Percentiles rank a stretch among this genome's conserved stretches.
Conservation (phyloP, 92 coral and sea anemone species). For the Zoanthus solanderi region DNA sequence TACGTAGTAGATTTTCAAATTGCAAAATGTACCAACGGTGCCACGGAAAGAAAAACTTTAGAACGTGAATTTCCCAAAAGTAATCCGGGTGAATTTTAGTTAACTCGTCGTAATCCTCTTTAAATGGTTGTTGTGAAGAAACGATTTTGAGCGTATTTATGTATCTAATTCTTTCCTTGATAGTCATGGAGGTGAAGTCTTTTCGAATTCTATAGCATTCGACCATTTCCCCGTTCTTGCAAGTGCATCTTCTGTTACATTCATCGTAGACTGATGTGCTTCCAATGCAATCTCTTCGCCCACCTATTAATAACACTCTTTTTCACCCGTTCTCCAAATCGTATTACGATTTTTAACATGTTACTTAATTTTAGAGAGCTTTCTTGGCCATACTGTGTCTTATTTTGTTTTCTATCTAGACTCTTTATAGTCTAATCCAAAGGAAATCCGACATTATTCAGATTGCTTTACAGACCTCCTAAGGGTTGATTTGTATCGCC, state of each 20-base stretch:
- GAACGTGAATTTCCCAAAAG: constrained; percentile 70
- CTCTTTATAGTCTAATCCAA: too few species aligned
- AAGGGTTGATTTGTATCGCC: too few species aligned
- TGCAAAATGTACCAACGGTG: constrained; percentile 89
- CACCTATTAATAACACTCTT: constrained; percentile 1
- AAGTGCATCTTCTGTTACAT: constrained; percentile 77
- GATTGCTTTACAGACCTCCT: too few species aligned
- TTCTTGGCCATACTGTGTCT: background rate
- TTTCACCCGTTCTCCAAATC: background rate
- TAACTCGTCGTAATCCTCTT: constrained; percentile 62
- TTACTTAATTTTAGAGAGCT: background rate
- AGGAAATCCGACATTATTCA: too few species aligned
- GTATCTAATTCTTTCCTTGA: constrained; percentile 75
- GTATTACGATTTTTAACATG: background rate
- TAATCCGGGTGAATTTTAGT: constrained; percentile 65
- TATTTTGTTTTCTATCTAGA: too few species aligned
- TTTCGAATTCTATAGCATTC: constrained; percentile 84
- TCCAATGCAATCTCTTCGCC: constrained; percentile 28
- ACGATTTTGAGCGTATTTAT: constrained; percentile 70
- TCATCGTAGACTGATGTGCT: constrained; percentile 66
- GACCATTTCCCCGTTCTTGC: constrained; percentile 66
- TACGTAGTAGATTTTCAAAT: constrained; percentile 92
- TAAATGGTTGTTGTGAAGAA: constrained; percentile 68
- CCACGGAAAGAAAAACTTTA: constrained; percentile 92
- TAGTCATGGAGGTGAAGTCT: constrained; percentile 81